phyloP scores from a whole-genome alignment of 2,888 invertebrate genomes.

The Nyleta sp. region DNA sequence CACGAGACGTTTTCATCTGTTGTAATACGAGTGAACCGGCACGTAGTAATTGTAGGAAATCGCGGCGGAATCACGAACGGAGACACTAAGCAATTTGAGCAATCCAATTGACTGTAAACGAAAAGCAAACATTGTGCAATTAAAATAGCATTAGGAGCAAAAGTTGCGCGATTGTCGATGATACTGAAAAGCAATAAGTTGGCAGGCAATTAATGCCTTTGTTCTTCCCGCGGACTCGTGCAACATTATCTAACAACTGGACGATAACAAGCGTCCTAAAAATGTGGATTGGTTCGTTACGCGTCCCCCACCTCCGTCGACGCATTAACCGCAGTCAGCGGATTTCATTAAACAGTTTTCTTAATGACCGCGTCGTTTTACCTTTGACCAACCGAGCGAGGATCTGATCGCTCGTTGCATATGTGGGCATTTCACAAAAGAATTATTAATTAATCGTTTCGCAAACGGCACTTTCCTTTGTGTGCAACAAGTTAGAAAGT shows the following conservation, averaged over 20 bases:
- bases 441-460: slow-evolving; percentile 29
- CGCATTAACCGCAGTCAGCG: neutral
- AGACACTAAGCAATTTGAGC: slow-evolving; percentile 10
- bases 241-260: neutral
- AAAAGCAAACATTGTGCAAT: too few species aligned
- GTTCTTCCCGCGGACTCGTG: neutral
- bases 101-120: slow-evolving; percentile 2
- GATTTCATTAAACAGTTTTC: neutral
- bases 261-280: neutral
- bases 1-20: slow-evolving; percentile 18
- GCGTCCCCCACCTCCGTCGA: neutral
- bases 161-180: too few species aligned
- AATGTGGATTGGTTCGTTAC: neutral
- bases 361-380: neutral
- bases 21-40: slow-evolving; percentile 15
- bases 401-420: neutral
- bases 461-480: slow-evolving; percentile 41
- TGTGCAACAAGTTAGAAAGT: slow-evolving; percentile 41
- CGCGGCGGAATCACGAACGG: neutral
- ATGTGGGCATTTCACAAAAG: neutral
- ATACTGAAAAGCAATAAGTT: too few species aligned
- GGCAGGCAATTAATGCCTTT: too few species aligned
- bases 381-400: too few species aligned
- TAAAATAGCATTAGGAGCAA: too few species aligned
- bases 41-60: slow-evolving; percentile 8